Percentiles rank a stretch among this genome's conserved stretches.
Evolutionary conservation across 2,888 invertebrate species (phyloP).

Genomic region (Ophion ellenae): DNA sequence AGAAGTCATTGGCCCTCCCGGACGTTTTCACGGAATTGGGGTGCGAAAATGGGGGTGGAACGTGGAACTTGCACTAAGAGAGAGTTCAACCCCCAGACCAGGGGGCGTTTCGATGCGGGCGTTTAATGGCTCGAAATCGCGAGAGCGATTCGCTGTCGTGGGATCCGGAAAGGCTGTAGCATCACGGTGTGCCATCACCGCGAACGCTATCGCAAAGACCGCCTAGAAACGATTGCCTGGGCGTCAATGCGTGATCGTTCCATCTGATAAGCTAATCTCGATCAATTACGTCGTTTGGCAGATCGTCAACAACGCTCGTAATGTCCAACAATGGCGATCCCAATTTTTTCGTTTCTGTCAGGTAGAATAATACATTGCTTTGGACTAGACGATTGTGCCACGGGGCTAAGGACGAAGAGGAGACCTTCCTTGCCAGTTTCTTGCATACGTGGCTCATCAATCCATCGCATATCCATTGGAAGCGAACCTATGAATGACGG

Average conservation of each 20-base stretch:
- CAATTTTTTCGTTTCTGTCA: too few species aligned
- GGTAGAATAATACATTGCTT: too few species aligned
- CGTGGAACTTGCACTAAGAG: slow-evolving; percentile 53
- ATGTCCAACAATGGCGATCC: background rate
- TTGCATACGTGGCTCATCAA: too few species aligned
- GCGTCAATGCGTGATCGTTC: slow-evolving; percentile 2
- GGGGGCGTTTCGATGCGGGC: slow-evolving; percentile 76
- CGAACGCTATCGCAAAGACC: slow-evolving; percentile 40
- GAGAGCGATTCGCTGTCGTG: slow-evolving; percentile 53
- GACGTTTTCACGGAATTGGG: slow-evolving; percentile 72
- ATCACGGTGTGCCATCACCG: slow-evolving; percentile 22
- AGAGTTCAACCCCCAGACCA: slow-evolving; percentile 72
- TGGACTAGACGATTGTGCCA: too few species aligned
- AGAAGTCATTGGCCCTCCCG: slow-evolving; percentile 73
- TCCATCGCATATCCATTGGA: too few species aligned
- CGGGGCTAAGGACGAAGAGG: too few species aligned
- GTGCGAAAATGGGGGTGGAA: slow-evolving; percentile 76
- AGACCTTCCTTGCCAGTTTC: too few species aligned
- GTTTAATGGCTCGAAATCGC: slow-evolving; percentile 72
- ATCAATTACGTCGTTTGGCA: background rate
- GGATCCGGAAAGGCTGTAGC: slow-evolving; percentile 39
- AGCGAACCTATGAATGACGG: too few species aligned
- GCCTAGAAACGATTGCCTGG: slow-evolving; percentile 36
- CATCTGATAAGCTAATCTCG: background rate
- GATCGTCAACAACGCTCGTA: background rate